phyloP scores from a whole-genome alignment of 1,140 invertebrate species.

The Leptonema lineaticorne region DNA sequence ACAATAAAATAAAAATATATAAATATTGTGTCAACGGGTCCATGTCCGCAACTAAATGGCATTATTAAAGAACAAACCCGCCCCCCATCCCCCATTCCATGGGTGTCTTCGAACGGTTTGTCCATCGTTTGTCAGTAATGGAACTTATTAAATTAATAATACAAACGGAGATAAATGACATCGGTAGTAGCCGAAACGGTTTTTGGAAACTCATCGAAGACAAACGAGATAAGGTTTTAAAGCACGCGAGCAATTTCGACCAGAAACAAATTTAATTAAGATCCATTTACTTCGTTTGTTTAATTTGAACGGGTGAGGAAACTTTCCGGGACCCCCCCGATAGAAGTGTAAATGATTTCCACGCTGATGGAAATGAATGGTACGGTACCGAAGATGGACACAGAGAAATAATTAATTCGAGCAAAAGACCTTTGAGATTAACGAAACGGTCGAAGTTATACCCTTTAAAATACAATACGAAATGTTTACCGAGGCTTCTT shows the following conservation, averaged over 20 bases:
- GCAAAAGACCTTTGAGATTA: slow-evolving; percentile 17
- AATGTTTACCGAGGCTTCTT: too few species aligned
- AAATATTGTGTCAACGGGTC: not conserved
- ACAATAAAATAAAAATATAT: not conserved
- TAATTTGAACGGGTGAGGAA: slow-evolving; percentile 19
- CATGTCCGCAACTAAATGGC: not conserved
- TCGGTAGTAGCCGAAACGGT: not conserved
- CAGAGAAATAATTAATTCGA: slow-evolving; percentile 22
- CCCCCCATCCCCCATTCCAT: too few species aligned
- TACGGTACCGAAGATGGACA: slow-evolving; percentile 25
- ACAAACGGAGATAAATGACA: slow-evolving; percentile 27
- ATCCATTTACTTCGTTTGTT: slow-evolving; percentile 28
- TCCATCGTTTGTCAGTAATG: slow-evolving; percentile 18
- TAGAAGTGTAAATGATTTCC: slow-evolving; percentile 29
- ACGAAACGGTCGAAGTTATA: slow-evolving; percentile 7
- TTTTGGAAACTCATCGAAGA: slow-evolving; percentile 17
- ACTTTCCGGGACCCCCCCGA: slow-evolving; percentile 18
- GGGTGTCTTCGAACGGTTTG: not conserved
- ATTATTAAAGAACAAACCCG: slow-evolving; percentile 11
- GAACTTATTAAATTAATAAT: slow-evolving; percentile 27
- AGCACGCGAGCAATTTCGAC: slow-evolving; percentile 22
- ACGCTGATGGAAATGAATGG: slow-evolving; percentile 22
- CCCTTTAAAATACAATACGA: too few species aligned
- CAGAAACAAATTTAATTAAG: slow-evolving; percentile 31
- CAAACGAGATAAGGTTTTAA: slow-evolving; percentile 13